Base-by-base conservation (phyloP, 2,113 vertebrate genomes). In the Dasyornis broadbenti region DNA sequence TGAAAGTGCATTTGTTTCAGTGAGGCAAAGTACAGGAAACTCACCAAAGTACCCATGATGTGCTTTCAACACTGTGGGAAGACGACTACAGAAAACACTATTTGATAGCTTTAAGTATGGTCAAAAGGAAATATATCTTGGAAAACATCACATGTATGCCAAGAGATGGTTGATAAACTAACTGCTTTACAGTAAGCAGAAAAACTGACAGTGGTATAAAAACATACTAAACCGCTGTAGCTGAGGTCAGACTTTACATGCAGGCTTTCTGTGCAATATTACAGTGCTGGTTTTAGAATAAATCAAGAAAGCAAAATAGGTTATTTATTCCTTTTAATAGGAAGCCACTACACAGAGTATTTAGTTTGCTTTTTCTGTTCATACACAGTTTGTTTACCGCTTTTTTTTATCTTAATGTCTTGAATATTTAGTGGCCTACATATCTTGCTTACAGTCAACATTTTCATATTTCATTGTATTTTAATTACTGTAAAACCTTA, bases 381-480 rank as follows among this genome's bases (percentile, higher is more conserved):
- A 52, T 33, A 49, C 45, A 63, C 22, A 63, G 33, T 37, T 64
- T 57, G 19, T 40, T 91, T 73, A 78, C 57, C 69, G 56, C 3
- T 60, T 66, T 82, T 40, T 78, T 64, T 49, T 49, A 80, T 75
- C 35, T 73, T 53, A 40, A 14, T 81, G 57, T 60, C 52, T 70
- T 60, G 40, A 92, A 64, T 86, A 96, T 92, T 94, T 91, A 93
- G 61, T 82, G 69, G 52, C 15, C 10, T 44, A 20, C 2, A 60
- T 56, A 71, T 56, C 42, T 91, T 56, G 70, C 70, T 96, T 90
- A 37, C 68, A 80, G 69, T 76, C 18, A 85, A 50, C 33, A 84
- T 37, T 96, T 95, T 94, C 53, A 54, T 60, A 90, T 94, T 96
- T 96, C 71, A 84, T 89, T 86, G 31, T 76, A 77, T 88, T 97